Conservation (phyloP, 2,113 vertebrate species). For the Physeter macrocephalus region DNA sequence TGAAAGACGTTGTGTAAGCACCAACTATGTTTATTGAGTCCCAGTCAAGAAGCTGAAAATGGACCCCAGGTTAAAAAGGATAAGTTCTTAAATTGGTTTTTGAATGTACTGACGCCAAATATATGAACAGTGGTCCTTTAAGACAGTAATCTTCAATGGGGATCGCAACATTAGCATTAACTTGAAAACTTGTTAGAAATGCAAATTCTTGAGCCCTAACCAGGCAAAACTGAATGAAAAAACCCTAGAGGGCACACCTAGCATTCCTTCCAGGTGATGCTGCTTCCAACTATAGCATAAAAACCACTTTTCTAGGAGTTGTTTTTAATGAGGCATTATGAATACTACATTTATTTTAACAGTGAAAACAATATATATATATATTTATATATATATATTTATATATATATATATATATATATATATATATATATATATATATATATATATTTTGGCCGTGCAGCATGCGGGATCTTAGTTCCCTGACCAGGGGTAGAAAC, state of each 20-base stretch:
- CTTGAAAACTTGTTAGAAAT: background rate
- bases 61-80: conserved; percentile 26
- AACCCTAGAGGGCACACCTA: background rate
- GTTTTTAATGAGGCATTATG: background rate
- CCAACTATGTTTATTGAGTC: conserved; percentile 4
- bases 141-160: background rate
- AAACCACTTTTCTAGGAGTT: background rate
- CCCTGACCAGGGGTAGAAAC: background rate
- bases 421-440: too few relatives aligned
- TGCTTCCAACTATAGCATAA: background rate
- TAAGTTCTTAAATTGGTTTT: conserved; percentile 6
- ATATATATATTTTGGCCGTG: too few relatives aligned
- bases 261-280: background rate
- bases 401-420: too few relatives aligned
- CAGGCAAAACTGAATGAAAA: background rate
- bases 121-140: background rate
- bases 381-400: too few relatives aligned
- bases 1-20: conserved; percentile 35
- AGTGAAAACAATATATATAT: background rate
- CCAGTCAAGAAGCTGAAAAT: conserved; percentile 12
- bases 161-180: background rate
- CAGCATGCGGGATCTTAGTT: too few relatives aligned
- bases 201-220: background rate
- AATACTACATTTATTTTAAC: background rate
- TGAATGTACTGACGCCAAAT: conserved; percentile 3